Evolutionary conservation across 2,113 vertebrate genomes (phyloP), one percentile per base, ranked within the genome.

Genomic region (Falcunculus frontatus): DNA sequence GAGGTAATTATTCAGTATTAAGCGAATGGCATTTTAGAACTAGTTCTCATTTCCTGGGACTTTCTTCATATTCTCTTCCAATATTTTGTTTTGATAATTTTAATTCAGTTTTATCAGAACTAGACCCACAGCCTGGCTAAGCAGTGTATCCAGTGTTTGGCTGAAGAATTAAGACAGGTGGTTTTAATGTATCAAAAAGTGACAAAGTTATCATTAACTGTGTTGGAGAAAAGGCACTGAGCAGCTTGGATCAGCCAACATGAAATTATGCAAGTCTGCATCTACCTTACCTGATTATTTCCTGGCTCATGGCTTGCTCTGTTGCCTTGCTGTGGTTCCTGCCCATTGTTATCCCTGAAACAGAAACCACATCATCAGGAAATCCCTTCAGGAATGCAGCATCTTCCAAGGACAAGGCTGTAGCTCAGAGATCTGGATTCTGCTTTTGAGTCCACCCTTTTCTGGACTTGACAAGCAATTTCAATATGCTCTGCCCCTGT

Each of bases 261-360:
- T 5, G 13, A 76, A 85, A 29, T 46, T 68, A 87, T 26, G 5
- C 63, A 49, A 19, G 27, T 11, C 2, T 47, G 27, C 8, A 1
- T 90, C 56, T 29, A 2, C 27, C 59, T 96, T 94, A 97, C 97
- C 96, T 79, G 78, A 26, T 75, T 69, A 29, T 78, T 93, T 69
- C 49, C 37, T 47, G 78, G 10, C 18, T 55, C 74, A 7, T 27
- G 49, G 33, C 39, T 67, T 52, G 75, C 57, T 33, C 42, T 11
- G 12, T 89, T 91, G 21, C 70, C 89, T 83, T 94, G 95, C 82
- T 95, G 93, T 77, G 93, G 56, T 62, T 95, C 93, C 68, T 81
- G 91, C 44, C 47, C 73, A 3, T 65, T 84, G 83, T 86, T 76
- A 60, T 72, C 39, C 84, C 97, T 97, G 92, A 67, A 94, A 91